Conservation (phyloP, 2,888 invertebrate genomes). For the Heliconius ismenius region DNA sequence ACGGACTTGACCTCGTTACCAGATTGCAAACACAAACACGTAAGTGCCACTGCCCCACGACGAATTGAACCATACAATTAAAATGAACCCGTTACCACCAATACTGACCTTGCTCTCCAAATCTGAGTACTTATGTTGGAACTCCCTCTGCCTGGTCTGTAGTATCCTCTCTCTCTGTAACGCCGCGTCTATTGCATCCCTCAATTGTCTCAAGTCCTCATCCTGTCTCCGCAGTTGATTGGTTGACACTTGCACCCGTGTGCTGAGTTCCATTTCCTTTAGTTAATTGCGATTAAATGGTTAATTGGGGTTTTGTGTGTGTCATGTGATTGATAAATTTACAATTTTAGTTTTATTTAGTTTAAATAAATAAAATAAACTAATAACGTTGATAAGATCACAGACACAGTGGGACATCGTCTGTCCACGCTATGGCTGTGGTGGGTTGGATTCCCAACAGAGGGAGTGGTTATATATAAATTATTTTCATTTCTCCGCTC, state of each 20-base stretch:
- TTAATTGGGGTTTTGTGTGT: no score
- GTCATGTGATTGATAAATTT: no score
- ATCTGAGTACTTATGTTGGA: conserved; percentile 87
- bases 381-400: no score
- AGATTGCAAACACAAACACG: no score
- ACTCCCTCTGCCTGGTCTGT: conserved; percentile 89
- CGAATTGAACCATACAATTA: no score
- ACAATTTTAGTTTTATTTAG: no score
- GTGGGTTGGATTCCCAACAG: neutral
- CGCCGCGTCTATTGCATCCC: conserved; percentile 89
- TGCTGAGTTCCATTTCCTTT: conserved; percentile 96
- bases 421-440: neutral
- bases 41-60: no score
- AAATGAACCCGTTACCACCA: neutral
- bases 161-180: conserved; percentile 88
- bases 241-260: conserved; percentile 94
- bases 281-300: no score
- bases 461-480: neutral
- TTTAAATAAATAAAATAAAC: no score
- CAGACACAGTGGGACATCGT: no score
- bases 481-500: neutral
- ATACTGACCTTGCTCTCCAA: conserved; percentile 80
- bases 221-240: conserved; percentile 95
- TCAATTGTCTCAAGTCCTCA: conserved; percentile 92
- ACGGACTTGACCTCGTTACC: no score